Percentiles rank a stretch among this genome's conserved stretches.
Conservation (phyloP, 2,888 invertebrate species). For the Tipula lateralis region DNA sequence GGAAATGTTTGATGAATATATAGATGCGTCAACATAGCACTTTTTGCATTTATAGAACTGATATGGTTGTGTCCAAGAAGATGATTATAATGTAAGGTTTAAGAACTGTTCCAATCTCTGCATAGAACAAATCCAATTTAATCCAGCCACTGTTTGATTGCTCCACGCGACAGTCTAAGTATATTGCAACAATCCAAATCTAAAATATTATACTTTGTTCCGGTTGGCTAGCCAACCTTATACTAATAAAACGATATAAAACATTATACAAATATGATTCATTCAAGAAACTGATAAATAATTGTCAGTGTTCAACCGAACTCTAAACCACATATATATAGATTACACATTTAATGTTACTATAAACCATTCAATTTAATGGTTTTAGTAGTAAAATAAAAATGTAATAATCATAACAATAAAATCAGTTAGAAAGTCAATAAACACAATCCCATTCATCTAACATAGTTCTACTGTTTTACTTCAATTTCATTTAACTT, state of each 20-base stretch:
- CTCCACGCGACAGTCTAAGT: too few species aligned
- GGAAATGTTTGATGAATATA: too few species aligned
- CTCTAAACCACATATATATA: neutral
- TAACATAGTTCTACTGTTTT: conserved; percentile 1
- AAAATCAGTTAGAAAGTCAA: conserved; percentile 1
- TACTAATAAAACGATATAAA: neutral
- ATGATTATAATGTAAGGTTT: too few species aligned
- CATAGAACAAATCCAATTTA: too few species aligned
- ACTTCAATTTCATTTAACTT: conserved; percentile 19
- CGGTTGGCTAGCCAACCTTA: neutral
- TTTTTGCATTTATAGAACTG: too few species aligned
- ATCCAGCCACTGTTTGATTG: too few species aligned
- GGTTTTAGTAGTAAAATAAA: conserved; percentile 11
- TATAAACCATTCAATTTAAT: conserved; percentile 1
- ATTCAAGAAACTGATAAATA: neutral
- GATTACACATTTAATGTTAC: neutral
- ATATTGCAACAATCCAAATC: too few species aligned
- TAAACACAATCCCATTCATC: conserved; percentile 19
- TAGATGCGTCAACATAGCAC: too few species aligned
- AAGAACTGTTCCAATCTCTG: too few species aligned
- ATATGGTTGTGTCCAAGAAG: too few species aligned
- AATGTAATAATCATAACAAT: neutral
- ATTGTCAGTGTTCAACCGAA: neutral
- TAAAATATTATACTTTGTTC: too few species aligned
- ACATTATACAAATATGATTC: neutral